Conservation (phyloP, 2,888 invertebrate genomes). For the Matsumyia berberina region DNA sequence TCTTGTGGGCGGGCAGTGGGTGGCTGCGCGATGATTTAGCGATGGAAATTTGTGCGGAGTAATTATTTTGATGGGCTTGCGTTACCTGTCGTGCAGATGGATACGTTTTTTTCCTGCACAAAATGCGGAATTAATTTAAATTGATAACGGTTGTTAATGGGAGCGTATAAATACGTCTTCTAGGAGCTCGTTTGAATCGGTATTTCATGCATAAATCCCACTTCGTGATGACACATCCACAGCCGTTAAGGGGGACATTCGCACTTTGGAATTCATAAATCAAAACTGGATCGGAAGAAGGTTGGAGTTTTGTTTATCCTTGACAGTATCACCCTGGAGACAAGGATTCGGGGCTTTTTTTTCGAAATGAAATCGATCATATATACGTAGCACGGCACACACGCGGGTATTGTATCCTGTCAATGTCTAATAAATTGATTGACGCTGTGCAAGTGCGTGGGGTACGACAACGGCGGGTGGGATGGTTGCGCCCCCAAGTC, state of each 20-base stretch:
- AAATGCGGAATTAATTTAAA: conserved; percentile 56
- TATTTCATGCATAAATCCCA: conserved; percentile 30
- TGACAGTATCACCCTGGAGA: conserved; percentile 48
- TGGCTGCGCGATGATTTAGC: conserved; percentile 39
- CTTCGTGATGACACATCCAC: conserved; percentile 47
- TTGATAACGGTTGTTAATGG: conserved; percentile 41
- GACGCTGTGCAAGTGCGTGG: conserved; percentile 63
- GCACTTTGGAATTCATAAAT: conserved; percentile 71
- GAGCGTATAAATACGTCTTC: conserved; percentile 8
- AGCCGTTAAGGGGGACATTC: conserved; percentile 48
- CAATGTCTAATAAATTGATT: conserved; percentile 75
- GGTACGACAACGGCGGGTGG: background rate
- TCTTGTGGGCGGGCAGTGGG: conserved; percentile 9
- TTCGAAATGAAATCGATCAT: conserved; percentile 62
- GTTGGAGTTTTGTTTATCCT: conserved; percentile 17
- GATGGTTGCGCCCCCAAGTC: conserved; percentile 4
- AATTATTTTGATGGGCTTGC: conserved; percentile 62
- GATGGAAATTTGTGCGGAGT: conserved; percentile 58
- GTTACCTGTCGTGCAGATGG: conserved; percentile 36
- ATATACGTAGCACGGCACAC: conserved; percentile 50
- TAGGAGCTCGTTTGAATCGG: too few species aligned
- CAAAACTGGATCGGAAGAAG: conserved; percentile 19
- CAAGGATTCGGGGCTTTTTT: background rate
- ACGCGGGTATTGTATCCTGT: conserved; percentile 57
- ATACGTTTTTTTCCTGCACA: conserved; percentile 13